Evolutionary conservation across 2,888 invertebrate genomes (phyloP), one percentile per base, ranked within the genome.

Genomic region (Melinaea menophilus): DNA sequence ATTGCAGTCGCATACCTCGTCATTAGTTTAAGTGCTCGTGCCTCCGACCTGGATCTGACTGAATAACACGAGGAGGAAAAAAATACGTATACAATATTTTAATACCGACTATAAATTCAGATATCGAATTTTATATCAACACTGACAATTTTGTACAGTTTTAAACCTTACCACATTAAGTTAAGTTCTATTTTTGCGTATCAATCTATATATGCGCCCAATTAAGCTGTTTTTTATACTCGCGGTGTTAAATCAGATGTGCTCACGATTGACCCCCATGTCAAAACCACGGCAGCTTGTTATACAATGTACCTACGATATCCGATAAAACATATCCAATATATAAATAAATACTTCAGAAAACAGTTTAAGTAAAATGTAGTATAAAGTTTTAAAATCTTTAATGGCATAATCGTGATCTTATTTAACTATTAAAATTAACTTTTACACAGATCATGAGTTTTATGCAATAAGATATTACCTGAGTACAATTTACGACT

Each of bases 21-120:
- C 55, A 57, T 61, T 61, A 61, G 55, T 61, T 35, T 48, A 61
- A 64, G 61, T 64, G 64, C 61, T 63, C 54, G n/a, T 9, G 51
- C 31, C 51, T 41, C 41, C 41, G 41, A 41, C 41, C 41, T 41
- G 41, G 41, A 41, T 9, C 41, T 9, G 31, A 31, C 9, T 22
- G 3, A 2, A 51, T 31, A 22, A 22, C 22, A 31, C 31, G 51
- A 31, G 31, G 22, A 51, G 48, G 22, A 51, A 51, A 46, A 46
- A 51, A 51, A 51, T 60, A 7, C 12, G n/a, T 31, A n/a, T 47
- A 31, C 33, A 45, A 35, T 13, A 35, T 48, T 60, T 59, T 59
- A 22, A 59, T 59, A 41, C 55, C 35, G 12, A 62, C 35, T 31
- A 37, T 56, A 54, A 31, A 51, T 55, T 55, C 47, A 45, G 31